Conservation (phyloP, 2,113 vertebrate species). For the Meleagris gallopavo region DNA sequence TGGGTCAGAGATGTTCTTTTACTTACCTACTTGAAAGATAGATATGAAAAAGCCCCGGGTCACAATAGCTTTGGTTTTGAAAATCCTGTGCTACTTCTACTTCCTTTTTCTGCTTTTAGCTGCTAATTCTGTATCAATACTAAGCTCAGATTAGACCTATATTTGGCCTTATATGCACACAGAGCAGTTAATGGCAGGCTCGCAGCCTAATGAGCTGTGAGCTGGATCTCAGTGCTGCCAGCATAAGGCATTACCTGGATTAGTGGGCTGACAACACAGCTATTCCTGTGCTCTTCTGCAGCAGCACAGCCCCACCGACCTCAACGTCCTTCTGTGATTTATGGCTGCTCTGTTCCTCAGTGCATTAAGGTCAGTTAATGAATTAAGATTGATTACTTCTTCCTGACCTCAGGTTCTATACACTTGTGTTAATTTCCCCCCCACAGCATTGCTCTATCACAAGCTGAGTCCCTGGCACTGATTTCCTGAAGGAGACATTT, state of each 20-base stretch:
- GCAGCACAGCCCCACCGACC: background rate
- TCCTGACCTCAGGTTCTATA: background rate
- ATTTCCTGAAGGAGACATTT: background rate
- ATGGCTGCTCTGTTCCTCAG: background rate
- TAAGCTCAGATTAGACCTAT: background rate
- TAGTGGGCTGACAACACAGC: fast-evolving
- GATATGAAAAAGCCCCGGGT: background rate
- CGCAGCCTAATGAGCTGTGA: fast-evolving
- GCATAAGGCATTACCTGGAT: background rate
- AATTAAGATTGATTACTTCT: background rate
- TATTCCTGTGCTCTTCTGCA: background rate
- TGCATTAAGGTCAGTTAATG: background rate
- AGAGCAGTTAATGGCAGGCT: background rate
- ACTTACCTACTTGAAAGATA: fast-evolving
- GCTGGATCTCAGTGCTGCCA: background rate
- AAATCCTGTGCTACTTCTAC: fast-evolving
- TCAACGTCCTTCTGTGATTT: fast-evolving
- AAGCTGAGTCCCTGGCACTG: background rate
- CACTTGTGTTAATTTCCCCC: background rate
- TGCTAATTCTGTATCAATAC: background rate
- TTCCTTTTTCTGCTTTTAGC: background rate
- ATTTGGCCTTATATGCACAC: fast-evolving
- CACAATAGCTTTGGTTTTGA: background rate
- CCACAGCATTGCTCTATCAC: background rate
- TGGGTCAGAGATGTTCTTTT: background rate